A percentile compares a stretch with the other conserved stretches of the same genome.
phyloP scores from a whole-genome alignment of 1,140 invertebrate genomes.

The Leptopilina clavipes region DNA sequence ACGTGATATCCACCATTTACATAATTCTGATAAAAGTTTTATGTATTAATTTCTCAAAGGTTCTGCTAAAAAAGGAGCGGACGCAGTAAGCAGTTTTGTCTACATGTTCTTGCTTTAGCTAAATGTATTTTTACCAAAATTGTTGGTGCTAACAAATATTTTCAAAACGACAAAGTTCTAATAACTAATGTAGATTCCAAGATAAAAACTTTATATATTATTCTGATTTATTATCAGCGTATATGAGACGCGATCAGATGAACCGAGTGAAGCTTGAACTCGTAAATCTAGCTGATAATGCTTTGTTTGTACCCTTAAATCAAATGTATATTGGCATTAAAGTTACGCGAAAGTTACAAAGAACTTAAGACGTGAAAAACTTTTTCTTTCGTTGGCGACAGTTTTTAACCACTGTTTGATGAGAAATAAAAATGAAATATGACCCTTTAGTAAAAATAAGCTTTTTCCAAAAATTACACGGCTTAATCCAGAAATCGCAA shows the following conservation, averaged over 20 bases:
- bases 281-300: constrained; percentile 34
- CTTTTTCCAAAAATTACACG: not conserved
- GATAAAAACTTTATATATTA: not conserved
- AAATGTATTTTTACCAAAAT: constrained; percentile 41
- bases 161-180: constrained; percentile 29
- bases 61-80: too few species aligned
- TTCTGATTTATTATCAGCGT: not conserved
- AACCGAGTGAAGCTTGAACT: constrained; percentile 24
- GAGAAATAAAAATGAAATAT: constrained; percentile 17
- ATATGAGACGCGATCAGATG: not conserved
- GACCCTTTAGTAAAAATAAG: not conserved
- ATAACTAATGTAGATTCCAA: constrained; percentile 38
- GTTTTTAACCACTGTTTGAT: not conserved
- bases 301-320: constrained; percentile 25
- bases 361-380: not conserved
- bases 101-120: constrained; percentile 38
- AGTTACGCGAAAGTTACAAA: not conserved
- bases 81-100: too few species aligned
- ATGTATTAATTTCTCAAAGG: too few species aligned
- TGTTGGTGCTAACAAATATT: constrained; percentile 36
- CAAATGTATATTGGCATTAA: constrained; percentile 32
- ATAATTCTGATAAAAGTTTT: too few species aligned
- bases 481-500: not conserved
- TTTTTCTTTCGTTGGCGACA: not conserved
- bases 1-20: too few species aligned